Base-by-base conservation (phyloP, 1,140 invertebrate genomes). In the Sitodiplosis mosellana region DNA sequence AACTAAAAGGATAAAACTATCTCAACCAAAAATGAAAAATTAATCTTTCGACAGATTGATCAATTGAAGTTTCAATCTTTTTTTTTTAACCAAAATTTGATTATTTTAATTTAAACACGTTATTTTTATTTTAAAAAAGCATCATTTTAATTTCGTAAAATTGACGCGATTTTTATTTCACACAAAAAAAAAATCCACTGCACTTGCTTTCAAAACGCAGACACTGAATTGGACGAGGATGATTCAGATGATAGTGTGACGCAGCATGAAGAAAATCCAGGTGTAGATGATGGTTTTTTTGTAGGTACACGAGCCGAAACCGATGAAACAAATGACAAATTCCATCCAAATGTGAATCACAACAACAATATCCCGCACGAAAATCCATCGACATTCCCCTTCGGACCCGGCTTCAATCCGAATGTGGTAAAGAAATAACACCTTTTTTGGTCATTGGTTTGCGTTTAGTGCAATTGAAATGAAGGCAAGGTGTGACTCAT, bases 261-360 rank as follows among this genome's bases (percentile, higher is more conserved):
- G 27, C 59, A 60, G 43, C 55, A 61, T 47, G 48, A 59, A 48
- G 63, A 60, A n/a, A 61, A 62, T 51, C 55, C 59, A 36, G 69
- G 72, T 12, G 63, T 73, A 5, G 73, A 75, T 42, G 71, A 76
- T 60, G 73, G 71, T 11, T 60, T 75, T 34, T 55, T 71, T 6
- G 47, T 46, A 49, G 10, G 45, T 50, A 15, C 50, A 49, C 1
- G 37, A 21, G 7, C 40, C 36, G 34, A 48, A 27, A 37, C 51
- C 44, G 46, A 45, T 33, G 27, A 22, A 19, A 37, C 18, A 7
- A 59, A 42, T 46, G 46, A 17, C 27, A 49, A 37, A 33, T 44
- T 50, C 3, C 49, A 21, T 37, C 54, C 52, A 19, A 52, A 44
- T 7, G 53, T 47, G 1, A 33, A 18, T 27, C 20, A 11, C 22